Conservation (phyloP, 2,888 invertebrate species). For the Drosophila kuntzei region DNA sequence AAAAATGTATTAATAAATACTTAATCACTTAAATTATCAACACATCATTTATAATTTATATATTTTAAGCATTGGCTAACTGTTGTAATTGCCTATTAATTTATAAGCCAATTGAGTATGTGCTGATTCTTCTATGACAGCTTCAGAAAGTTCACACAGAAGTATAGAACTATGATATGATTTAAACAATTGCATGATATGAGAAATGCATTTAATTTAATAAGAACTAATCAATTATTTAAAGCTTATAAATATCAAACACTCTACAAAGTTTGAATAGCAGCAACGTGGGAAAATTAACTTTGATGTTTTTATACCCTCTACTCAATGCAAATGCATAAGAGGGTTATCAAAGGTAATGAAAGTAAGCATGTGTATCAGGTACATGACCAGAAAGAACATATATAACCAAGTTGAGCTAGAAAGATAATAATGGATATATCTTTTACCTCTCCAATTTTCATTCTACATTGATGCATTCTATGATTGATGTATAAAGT, state of each 20-base stretch:
- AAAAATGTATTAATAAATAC: neutral
- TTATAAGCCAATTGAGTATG: conserved; percentile 17
- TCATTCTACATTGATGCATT: too few species aligned
- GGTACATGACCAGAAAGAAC: neutral
- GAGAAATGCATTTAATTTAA: conserved; percentile 28
- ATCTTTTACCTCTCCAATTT: too few species aligned
- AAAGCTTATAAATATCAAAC: conserved; percentile 18
- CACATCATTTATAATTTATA: neutral
- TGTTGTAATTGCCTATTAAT: conserved; percentile 16
- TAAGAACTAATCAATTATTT: conserved; percentile 38
- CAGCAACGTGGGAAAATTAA: conserved; percentile 16
- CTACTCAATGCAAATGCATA: neutral
- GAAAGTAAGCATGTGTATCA: too few species aligned
- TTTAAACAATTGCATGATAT: neutral
- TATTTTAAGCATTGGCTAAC: conserved; percentile 10
- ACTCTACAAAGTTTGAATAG: conserved; percentile 2
- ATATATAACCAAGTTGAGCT: too few species aligned
- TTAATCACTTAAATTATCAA: conserved; percentile 1
- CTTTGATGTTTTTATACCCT: conserved; percentile 58
- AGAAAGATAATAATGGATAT: too few species aligned
- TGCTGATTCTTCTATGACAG: conserved; percentile 7
- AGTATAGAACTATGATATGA: conserved; percentile 2
- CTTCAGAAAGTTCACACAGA: too few species aligned
- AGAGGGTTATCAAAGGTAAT: neutral
- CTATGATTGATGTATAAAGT: neutral